phyloP scores from a whole-genome alignment of 2,797 vertebrate species.

The Hylomyscus alleni region DNA sequence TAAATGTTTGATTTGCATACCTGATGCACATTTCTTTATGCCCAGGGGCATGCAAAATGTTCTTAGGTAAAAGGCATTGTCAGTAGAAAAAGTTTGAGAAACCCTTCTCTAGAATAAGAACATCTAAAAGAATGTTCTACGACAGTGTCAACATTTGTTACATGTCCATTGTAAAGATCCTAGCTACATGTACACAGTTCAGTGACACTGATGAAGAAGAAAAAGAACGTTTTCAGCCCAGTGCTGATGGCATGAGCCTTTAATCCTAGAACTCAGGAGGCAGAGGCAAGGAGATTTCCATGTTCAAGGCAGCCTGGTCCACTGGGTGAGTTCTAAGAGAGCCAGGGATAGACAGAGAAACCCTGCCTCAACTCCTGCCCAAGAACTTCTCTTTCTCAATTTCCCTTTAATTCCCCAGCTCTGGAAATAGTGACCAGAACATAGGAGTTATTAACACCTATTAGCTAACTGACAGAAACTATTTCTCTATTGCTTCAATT shows the following conservation, averaged over 20 bases:
- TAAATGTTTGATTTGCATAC: neutral
- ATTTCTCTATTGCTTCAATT: neutral
- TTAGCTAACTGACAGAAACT: neutral
- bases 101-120: neutral
- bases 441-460: neutral
- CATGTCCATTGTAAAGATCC: fast-evolving
- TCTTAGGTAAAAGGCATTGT: neutral
- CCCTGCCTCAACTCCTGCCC: neutral
- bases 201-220: neutral
- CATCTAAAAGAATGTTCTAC: neutral
- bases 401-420: neutral
- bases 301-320: neutral
- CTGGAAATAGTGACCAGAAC: neutral
- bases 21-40: neutral
- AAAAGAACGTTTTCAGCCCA: too few species aligned
- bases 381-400: neutral
- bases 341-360: neutral
- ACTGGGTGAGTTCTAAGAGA: neutral
- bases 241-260: neutral
- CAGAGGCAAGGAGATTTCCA: neutral
- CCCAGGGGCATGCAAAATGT: neutral
- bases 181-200: neutral
- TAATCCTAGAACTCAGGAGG: neutral
- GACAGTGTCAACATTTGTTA: neutral
- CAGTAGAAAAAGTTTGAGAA: neutral